Evolutionary conservation across 2,113 vertebrate genomes (phyloP), one percentile per base, ranked within the genome.

Genomic region (Stegastes partitus): DNA sequence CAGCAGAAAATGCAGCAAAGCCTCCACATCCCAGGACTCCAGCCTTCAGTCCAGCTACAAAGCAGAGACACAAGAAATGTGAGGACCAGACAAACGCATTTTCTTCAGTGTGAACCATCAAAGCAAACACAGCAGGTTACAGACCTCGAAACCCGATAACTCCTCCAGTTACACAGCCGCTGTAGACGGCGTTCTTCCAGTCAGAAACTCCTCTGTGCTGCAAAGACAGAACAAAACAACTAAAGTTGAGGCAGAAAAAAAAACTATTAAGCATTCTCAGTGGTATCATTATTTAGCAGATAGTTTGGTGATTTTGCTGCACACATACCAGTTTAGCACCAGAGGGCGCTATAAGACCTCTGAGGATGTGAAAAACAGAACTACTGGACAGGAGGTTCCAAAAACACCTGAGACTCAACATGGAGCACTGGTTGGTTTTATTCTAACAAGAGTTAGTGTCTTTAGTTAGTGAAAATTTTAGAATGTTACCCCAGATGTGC

Each of bases 131-230:
- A 54, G 0, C 15, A 64, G 11, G 25, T 51, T n/a, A 94, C 96
- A 69, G 85, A 99, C 97, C 98, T 84, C 96, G 94, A 86, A 99
- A 97, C 58, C 98, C 98, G 3, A 99, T 98, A 6, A 95, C 96
- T 84, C 98, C 97, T 71, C 98, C 98, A 0, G 97, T 99, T 53
- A 98, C 95, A 90, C 98, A 99, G 55, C 98, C 98, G 0, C 98
- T 98, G 63, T 97, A 96, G 28, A 99, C 97, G 0, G 96, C 98
- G 14, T 99, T 99, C 93, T 97, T 98, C 97, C 98, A 99, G 89
- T 99, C 98, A 0, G 98, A 97, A 69, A 94, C 96, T 2, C 98
- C 97, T 72, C 98, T 95, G 82, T 99, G 96, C 98, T 99, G 77
- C 77, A 82, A 76, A 55, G 44, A 3, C 45, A 78, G 84, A 79